Conservation (phyloP, 2,888 invertebrate genomes). For the Zhuqinia jingwanae region DNA sequence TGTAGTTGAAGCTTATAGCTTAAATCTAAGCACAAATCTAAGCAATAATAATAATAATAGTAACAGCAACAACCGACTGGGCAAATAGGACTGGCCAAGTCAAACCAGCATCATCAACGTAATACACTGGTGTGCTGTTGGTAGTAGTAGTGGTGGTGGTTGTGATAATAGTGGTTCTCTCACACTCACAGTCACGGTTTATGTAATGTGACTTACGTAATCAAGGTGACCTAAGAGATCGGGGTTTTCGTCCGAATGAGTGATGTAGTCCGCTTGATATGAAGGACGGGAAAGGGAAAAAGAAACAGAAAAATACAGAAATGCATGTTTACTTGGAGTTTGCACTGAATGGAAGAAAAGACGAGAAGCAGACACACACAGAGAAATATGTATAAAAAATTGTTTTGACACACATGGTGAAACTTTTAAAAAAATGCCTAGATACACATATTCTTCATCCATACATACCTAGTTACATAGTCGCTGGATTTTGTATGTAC, state of each 20-base stretch:
- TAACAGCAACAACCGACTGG: conserved; percentile 22
- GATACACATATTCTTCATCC: neutral
- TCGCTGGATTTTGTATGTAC: too few relatives aligned
- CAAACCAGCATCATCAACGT: conserved; percentile 5
- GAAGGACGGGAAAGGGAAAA: conserved; percentile 64
- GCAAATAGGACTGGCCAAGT: conserved; percentile 4
- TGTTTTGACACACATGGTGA: conserved; percentile 61
- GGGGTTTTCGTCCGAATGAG: conserved; percentile 79
- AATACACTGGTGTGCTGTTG: too few relatives aligned
- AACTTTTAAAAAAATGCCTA: conserved; percentile 13
- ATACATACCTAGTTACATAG: too few relatives aligned
- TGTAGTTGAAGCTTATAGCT: conserved; percentile 5
- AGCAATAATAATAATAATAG: conserved; percentile 37
- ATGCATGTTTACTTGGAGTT: conserved; percentile 21
- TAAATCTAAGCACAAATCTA: conserved; percentile 26
- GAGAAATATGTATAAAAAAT: too few relatives aligned
- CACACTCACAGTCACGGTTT: conserved; percentile 71
- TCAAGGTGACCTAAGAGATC: conserved; percentile 82
- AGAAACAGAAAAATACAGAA: conserved; percentile 30
- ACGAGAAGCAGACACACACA: neutral
- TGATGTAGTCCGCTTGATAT: conserved; percentile 70
- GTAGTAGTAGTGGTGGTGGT: conserved; percentile 13
- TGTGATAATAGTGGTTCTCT: neutral
- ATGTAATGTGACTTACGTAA: conserved; percentile 81
- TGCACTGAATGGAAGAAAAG: conserved; percentile 1